Evolutionary conservation across 2,113 vertebrate genomes (phyloP).

Genomic region (Ornithorhynchus anatinus): DNA sequence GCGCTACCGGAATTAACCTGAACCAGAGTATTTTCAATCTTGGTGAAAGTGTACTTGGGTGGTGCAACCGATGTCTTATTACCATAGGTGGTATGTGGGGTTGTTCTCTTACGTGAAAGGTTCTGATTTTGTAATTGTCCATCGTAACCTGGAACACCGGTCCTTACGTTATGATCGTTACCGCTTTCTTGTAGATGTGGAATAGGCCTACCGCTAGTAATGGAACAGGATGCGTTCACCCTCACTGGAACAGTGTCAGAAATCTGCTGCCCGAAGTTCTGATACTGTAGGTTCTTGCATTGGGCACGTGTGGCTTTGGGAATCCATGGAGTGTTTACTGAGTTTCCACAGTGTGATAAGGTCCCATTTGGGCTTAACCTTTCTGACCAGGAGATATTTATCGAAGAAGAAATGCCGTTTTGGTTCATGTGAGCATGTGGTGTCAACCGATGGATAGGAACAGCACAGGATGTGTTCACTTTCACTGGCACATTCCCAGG

Average conservation of each 20-base stretch:
- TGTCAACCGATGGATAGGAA: background rate
- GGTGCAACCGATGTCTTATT: constrained; percentile 14
- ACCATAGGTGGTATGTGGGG: background rate
- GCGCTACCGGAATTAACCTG: constrained; percentile 27
- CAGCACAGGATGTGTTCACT: too few relatives aligned
- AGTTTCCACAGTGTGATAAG: constrained; percentile 5
- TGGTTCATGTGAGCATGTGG: constrained; percentile 3
- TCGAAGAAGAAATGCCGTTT: background rate
- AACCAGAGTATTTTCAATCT: constrained; percentile 35
- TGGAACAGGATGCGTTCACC: constrained; percentile 45
- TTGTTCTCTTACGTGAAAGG: background rate
- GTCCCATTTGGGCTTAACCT: constrained; percentile 12
- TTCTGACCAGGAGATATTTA: background rate
- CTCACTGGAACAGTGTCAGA: constrained; percentile 33
- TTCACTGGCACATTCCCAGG: too few relatives aligned
- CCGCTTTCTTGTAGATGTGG: too few relatives aligned
- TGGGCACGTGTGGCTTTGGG: background rate
- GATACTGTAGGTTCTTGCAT: constrained; percentile 6
- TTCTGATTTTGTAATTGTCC: background rate
- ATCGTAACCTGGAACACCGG: background rate
- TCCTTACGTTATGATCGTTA: background rate
- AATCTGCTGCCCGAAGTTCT: constrained; percentile 10
- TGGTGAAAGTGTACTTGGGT: constrained; percentile 71
- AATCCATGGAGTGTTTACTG: constrained; percentile 10
- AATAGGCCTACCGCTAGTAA: constrained; percentile 30